Evolutionary conservation across 2,888 invertebrate species (phyloP).

Genomic region (Morpho deidamia): DNA sequence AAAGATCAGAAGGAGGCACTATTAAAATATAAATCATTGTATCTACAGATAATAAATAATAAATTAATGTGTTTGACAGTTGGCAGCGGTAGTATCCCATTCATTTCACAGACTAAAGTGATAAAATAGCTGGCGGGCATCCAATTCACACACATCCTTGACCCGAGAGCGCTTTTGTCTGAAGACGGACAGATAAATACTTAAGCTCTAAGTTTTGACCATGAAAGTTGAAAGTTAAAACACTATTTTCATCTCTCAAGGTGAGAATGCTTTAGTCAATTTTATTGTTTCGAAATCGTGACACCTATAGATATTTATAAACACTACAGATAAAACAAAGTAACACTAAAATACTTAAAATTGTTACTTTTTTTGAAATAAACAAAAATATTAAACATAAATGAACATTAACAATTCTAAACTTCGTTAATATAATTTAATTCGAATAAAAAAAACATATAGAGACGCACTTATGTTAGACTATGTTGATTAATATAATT

Average conservation of each 20-base stretch:
- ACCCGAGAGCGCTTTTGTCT: slow-evolving; percentile 36
- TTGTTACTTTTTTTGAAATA: background rate
- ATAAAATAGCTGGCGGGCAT: slow-evolving; percentile 35
- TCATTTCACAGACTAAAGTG: slow-evolving; percentile 20
- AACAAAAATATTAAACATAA: background rate
- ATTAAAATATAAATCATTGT: background rate
- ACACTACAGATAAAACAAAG: background rate
- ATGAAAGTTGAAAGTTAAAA: slow-evolving; percentile 28
- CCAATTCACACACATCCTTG: slow-evolving; percentile 45
- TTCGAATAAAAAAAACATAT: too few relatives aligned
- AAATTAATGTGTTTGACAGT: slow-evolving; percentile 12
- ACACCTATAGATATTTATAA: slow-evolving; percentile 6
- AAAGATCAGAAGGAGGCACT: too few relatives aligned
- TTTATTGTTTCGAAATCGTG: slow-evolving; percentile 13
- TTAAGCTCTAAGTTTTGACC: slow-evolving; percentile 28
- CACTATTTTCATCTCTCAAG: slow-evolving; percentile 32
- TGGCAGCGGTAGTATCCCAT: slow-evolving; percentile 15
- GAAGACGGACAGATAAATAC: slow-evolving; percentile 21
- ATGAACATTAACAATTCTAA: background rate
- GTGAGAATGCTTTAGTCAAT: slow-evolving; percentile 17
- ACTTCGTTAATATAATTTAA: too few relatives aligned
- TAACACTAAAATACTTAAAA: background rate
- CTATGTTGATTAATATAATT: too few relatives aligned
- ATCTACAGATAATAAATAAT: slow-evolving; percentile 12
- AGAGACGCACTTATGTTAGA: too few relatives aligned